These are phyloP conservation scores for Scaptomyza hsui DNA, from an alignment of 1,140 invertebrate species.

Conservation along the genomic window DNA sequence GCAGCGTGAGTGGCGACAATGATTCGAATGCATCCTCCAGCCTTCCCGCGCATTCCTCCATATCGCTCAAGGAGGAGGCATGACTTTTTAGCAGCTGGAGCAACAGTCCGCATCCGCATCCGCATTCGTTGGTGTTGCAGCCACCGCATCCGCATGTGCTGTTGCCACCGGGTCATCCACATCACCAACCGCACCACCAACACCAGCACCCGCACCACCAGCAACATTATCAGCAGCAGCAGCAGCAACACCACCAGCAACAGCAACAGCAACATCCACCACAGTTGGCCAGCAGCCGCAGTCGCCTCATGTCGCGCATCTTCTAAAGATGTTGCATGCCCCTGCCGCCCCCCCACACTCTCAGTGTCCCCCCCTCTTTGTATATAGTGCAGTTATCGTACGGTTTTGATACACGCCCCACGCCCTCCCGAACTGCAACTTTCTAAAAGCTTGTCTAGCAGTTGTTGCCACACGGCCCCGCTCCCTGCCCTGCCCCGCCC, in stretches of 20 bases:
- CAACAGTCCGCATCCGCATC: conserved; percentile 29
- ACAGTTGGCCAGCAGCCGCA: conserved; percentile 54
- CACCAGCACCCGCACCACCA: conserved; percentile 27
- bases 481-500: neutral
- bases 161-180: conserved; percentile 5
- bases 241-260: conserved; percentile 26
- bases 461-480: conserved; percentile 7
- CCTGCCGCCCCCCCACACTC: neutral
- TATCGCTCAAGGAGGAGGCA: conserved; percentile 82
- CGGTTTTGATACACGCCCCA: conserved; percentile 22
- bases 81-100: conserved; percentile 82
- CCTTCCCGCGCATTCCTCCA: conserved; percentile 70
- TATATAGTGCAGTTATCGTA: conserved; percentile 50
- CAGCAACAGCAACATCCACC: conserved; percentile 29
- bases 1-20: conserved; percentile 79
- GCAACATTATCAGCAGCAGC: conserved; percentile 39
- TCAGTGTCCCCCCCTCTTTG: conserved; percentile 32
- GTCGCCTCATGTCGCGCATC: conserved; percentile 82
- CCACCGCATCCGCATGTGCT: conserved; percentile 16
- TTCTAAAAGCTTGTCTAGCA: conserved; percentile 44
- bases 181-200: conserved; percentile 3
- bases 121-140: conserved; percentile 3
- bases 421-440: conserved; percentile 28
- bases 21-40: conserved; percentile 79
- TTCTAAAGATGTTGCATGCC: conserved; percentile 68